Conservation (phyloP, 2,113 vertebrate genomes). For the Myocastor coypus region DNA sequence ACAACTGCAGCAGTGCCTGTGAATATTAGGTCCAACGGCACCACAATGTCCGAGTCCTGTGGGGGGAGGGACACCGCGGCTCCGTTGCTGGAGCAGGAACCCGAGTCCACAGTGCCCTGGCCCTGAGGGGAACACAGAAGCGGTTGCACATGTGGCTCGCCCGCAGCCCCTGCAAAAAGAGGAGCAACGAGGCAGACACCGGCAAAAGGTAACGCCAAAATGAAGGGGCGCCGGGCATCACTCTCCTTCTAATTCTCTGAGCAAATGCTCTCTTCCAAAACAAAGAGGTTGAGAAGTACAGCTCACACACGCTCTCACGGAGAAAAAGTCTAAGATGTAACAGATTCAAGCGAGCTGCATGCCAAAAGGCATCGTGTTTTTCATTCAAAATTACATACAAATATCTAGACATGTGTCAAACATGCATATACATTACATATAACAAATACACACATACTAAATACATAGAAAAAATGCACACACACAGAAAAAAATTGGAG, state of each 20-base stretch:
- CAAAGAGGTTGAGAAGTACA: background rate
- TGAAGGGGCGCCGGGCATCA: accelerated
- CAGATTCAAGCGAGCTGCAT: background rate
- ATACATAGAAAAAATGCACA: background rate
- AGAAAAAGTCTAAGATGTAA: background rate
- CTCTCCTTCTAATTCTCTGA: background rate
- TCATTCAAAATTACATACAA: background rate
- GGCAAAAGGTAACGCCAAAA: accelerated
- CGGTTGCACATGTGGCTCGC: background rate
- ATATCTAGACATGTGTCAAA: background rate
- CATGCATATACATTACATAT: too few species aligned
- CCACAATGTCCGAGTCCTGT: accelerated
- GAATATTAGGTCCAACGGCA: background rate
- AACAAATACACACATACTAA: background rate
- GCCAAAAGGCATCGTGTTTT: background rate
- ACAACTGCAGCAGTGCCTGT: background rate
- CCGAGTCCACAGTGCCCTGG: background rate
- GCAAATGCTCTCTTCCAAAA: background rate
- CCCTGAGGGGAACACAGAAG: background rate
- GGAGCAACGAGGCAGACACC: accelerated
- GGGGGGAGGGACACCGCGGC: background rate
- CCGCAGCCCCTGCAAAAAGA: background rate
- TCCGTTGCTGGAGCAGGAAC: background rate
- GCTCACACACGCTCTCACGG: background rate
- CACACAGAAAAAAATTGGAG: background rate